phyloP scores from a whole-genome alignment of 2,113 vertebrate species.

The Toxotes jaculatrix region DNA sequence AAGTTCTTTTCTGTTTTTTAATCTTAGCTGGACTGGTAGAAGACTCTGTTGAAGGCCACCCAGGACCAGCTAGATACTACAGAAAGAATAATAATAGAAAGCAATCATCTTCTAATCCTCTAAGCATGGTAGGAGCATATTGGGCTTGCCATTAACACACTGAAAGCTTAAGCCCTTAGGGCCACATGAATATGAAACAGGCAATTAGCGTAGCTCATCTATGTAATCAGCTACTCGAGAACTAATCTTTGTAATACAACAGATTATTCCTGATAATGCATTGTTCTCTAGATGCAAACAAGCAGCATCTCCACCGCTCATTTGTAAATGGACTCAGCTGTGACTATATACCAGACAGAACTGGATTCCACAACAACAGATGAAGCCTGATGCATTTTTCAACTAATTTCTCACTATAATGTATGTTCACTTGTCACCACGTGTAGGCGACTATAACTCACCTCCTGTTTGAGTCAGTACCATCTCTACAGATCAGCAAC shows the following conservation, averaged over 20 bases:
- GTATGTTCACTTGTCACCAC: constrained; percentile 13
- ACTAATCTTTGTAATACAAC: constrained; percentile 69
- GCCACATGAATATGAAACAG: constrained; percentile 79
- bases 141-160: constrained; percentile 64
- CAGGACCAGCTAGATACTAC: constrained; percentile 44
- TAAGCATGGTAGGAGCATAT: constrained; percentile 63
- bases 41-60: constrained; percentile 39
- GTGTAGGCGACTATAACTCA: background rate
- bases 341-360: background rate
- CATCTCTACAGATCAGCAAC: constrained; percentile 1
- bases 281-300: constrained; percentile 66
- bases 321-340: constrained; percentile 45
- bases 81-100: constrained; percentile 74
- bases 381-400: constrained; percentile 33
- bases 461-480: constrained; percentile 7
- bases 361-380: constrained; percentile 26
- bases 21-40: constrained; percentile 25
- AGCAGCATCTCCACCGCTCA: constrained; percentile 32
- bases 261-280: constrained; percentile 58
- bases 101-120: constrained; percentile 77
- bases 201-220: constrained; percentile 80
- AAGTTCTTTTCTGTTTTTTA: background rate
- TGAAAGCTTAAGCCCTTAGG: constrained; percentile 70
- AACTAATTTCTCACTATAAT: constrained; percentile 28
- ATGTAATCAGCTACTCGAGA: constrained; percentile 69